Evolutionary conservation across 2,888 invertebrate genomes (phyloP).

Genomic region (Trachelus tabidus): DNA sequence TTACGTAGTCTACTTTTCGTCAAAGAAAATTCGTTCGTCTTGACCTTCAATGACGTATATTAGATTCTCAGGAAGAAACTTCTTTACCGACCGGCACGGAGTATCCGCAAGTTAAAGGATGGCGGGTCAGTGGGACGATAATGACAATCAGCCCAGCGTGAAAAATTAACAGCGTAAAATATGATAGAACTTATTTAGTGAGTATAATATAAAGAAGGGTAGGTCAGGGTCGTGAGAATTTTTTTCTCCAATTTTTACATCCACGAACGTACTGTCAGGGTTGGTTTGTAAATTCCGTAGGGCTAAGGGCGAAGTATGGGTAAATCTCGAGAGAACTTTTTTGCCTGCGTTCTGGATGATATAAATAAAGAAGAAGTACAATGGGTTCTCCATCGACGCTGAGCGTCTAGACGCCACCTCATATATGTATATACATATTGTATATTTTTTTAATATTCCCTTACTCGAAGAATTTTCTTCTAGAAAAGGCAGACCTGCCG

Average conservation of each 20-base stretch:
- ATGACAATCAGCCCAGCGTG: neutral
- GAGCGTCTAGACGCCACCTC: neutral
- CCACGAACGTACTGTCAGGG: neutral
- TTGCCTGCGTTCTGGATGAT: neutral
- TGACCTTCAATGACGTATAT: neutral
- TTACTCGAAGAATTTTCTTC: too few relatives aligned
- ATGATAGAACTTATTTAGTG: neutral
- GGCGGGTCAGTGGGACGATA: neutral
- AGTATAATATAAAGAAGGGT: neutral
- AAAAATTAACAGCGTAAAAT: neutral
- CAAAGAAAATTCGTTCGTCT: neutral
- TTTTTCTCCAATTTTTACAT: neutral
- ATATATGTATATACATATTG: too few relatives aligned
- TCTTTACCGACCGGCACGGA: neutral
- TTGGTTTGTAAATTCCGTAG: neutral
- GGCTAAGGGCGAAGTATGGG: neutral
- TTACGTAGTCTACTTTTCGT: neutral
- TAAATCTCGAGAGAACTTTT: neutral
- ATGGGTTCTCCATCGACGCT: neutral
- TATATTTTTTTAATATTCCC: too few relatives aligned
- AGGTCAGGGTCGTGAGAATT: neutral
- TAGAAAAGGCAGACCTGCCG: too few relatives aligned
- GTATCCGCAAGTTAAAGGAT: neutral
- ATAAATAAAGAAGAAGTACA: neutral
- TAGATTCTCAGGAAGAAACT: neutral